Evolutionary conservation across 2,888 invertebrate species (phyloP).

Genomic region (Apotomis turbidana): DNA sequence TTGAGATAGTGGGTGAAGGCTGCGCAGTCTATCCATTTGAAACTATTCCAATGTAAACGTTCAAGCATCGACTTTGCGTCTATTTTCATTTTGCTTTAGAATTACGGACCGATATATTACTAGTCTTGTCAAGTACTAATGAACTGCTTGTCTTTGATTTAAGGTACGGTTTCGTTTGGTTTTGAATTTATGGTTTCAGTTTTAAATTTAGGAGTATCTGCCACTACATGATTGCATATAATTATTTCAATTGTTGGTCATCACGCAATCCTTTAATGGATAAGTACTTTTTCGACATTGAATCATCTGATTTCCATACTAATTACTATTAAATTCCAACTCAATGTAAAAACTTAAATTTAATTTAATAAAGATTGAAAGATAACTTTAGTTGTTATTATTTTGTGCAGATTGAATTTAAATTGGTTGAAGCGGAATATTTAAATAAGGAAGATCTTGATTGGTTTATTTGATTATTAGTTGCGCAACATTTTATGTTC

Average conservation of each 20-base stretch:
- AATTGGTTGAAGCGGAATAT: constrained; percentile 25
- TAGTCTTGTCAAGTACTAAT: background rate
- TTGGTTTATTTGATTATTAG: constrained; percentile 25
- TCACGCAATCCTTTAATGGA: constrained; percentile 61
- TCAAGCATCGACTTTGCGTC: background rate
- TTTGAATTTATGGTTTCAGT: constrained; percentile 26
- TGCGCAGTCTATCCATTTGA: constrained; percentile 22
- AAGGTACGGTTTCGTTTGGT: constrained; percentile 17
- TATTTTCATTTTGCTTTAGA: constrained; percentile 3
- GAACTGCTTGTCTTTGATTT: background rate
- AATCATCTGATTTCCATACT: constrained; percentile 9
- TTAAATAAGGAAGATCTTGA: constrained; percentile 24
- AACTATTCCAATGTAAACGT: background rate
- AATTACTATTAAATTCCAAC: constrained; percentile 30
- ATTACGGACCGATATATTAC: background rate
- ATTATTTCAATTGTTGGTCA: constrained; percentile 57
- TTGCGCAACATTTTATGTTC: constrained; percentile 14
- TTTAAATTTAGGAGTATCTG: constrained; percentile 63
- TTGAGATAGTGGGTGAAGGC: constrained; percentile 45
- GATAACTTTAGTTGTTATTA: background rate
- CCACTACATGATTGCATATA: constrained; percentile 58
- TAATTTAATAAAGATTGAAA: constrained; percentile 5
- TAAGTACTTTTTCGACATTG: constrained; percentile 31
- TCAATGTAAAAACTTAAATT: background rate
- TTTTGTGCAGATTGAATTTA: constrained; percentile 7